Percentiles rank a stretch among this genome's conserved stretches.
Conservation (phyloP, 2,113 vertebrate genomes). For the Megalops atlanticus region DNA sequence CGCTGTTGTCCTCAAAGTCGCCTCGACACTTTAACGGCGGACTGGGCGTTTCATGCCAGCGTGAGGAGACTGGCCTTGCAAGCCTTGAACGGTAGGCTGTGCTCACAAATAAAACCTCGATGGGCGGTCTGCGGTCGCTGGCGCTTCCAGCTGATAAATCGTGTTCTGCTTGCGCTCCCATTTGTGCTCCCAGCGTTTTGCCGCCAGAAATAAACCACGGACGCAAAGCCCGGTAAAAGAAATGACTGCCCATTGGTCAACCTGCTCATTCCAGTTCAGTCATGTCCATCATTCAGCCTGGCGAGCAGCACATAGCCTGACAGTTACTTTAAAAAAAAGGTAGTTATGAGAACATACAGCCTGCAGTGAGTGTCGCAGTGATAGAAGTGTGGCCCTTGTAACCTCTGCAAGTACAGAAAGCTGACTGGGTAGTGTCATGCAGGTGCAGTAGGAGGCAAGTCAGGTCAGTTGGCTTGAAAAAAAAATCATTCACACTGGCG, state of each 20-base stretch:
- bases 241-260: not conserved
- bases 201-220: not conserved
- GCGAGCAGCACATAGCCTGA: not conserved
- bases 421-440: not conserved
- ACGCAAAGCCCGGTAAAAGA: not conserved
- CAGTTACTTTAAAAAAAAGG: not conserved
- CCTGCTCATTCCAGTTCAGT: not conserved
- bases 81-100: not conserved
- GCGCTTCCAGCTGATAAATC: not conserved
- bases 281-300: not conserved
- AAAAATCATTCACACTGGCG: too few species aligned
- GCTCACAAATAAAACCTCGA: not conserved
- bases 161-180: not conserved
- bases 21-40: not conserved
- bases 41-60: not conserved
- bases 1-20: slow-evolving; percentile 3
- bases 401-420: not conserved
- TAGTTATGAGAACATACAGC: not conserved
- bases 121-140: not conserved
- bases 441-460: too few species aligned
- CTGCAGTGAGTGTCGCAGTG: not conserved
- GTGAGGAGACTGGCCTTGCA: not conserved
- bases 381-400: not conserved
- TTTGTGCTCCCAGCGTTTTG: not conserved
- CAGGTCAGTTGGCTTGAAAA: too few species aligned